phyloP scores from a whole-genome alignment of 1,140 invertebrate species.

The Semibalanus balanoides region DNA sequence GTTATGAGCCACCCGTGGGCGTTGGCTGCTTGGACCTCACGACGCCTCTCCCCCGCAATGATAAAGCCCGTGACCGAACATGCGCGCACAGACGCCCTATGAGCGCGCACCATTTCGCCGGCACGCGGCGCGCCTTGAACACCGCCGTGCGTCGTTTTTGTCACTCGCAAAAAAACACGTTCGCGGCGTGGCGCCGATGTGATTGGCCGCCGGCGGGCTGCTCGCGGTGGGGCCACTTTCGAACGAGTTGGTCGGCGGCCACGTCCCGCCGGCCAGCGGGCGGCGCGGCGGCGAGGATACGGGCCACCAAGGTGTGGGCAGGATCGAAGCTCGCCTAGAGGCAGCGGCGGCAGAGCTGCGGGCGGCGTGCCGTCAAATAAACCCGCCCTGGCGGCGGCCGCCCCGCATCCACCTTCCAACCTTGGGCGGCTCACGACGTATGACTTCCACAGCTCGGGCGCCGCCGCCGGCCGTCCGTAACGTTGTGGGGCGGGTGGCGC shows the following conservation, averaged over 20 bases:
- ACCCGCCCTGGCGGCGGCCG: neutral
- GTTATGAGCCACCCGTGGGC: too few relatives aligned
- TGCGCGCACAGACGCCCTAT: too few relatives aligned
- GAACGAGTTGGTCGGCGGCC: neutral
- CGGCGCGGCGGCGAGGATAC: neutral
- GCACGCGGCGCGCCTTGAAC: too few relatives aligned
- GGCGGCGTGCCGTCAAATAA: neutral
- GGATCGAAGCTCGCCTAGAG: neutral
- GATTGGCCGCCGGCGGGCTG: too few relatives aligned
- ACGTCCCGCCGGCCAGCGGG: too few relatives aligned
- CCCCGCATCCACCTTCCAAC: neutral
- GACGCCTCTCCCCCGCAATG: too few relatives aligned
- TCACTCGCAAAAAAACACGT: too few relatives aligned
- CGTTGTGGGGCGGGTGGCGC: neutral
- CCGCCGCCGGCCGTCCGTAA: neutral
- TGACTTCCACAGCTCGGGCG: neutral
- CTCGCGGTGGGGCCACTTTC: neutral
- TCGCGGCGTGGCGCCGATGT: too few relatives aligned
- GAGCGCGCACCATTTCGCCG: too few relatives aligned
- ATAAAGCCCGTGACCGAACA: too few relatives aligned
- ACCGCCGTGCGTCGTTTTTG: too few relatives aligned
- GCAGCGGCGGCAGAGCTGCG: neutral
- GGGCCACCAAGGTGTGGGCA: neutral
- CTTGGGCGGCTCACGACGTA: neutral
- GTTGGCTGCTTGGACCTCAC: too few relatives aligned